phyloP scores from a whole-genome alignment of 2,113 vertebrate genomes.

The Upupa epops region DNA sequence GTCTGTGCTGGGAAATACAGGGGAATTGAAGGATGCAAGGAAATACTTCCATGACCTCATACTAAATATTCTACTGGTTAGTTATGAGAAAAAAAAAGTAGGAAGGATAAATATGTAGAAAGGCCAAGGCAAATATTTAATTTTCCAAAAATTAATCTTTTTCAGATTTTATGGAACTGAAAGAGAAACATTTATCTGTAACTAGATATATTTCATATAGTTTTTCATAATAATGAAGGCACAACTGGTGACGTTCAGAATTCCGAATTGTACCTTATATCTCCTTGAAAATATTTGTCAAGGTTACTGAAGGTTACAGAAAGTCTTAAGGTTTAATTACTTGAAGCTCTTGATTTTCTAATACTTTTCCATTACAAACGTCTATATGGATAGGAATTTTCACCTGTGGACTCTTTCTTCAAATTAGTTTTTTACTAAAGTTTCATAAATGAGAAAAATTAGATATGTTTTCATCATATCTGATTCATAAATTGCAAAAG shows the following conservation, averaged over 20 bases:
- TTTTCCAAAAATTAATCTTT: neutral
- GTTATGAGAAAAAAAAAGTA: neutral
- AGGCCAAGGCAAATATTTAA: neutral
- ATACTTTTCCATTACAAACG: neutral
- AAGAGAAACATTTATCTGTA: neutral
- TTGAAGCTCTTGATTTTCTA: neutral
- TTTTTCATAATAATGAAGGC: neutral
- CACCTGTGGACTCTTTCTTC: rapidly evolving
- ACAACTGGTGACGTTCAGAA: neutral
- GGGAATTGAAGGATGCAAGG: neutral
- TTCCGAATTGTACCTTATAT: neutral
- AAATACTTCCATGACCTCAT: neutral
- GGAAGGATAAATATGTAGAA: neutral
- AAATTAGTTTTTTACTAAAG: neutral
- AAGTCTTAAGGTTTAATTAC: neutral
- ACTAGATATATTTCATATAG: neutral
- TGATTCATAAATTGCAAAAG: neutral
- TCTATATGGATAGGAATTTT: neutral
- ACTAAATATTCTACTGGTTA: neutral
- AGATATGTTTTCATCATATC: neutral
- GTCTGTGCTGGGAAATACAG: neutral
- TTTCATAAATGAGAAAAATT: neutral
- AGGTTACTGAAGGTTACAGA: neutral
- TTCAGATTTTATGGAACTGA: neutral
- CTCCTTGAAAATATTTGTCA: neutral